Conservation (phyloP, 2,888 invertebrate genomes). For the Druceiella hillmani region DNA sequence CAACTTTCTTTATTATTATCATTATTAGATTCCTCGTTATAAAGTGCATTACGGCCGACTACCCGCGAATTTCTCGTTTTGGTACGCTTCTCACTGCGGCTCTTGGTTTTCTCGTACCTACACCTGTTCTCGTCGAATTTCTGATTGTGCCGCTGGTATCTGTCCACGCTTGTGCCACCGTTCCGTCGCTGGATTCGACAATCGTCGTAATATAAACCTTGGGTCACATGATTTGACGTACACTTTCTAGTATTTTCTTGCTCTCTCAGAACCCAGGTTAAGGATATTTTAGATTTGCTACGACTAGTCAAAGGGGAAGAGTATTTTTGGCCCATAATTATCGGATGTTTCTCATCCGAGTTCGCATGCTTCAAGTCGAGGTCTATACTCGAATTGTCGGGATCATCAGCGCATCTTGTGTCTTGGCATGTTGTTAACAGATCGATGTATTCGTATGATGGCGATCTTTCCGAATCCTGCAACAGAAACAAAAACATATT, state of each 20-base stretch:
- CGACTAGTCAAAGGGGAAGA: conserved; percentile 42
- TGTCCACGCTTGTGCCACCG: conserved; percentile 31
- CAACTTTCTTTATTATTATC: conserved; percentile 39
- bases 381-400: too few relatives aligned
- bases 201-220: too few relatives aligned
- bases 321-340: conserved; percentile 48
- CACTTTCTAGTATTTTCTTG: conserved; percentile 45
- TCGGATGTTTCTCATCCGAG: conserved; percentile 25
- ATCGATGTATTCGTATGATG: too few relatives aligned
- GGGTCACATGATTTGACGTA: too few relatives aligned
- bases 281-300: conserved; percentile 61
- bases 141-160: conserved; percentile 28
- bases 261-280: conserved; percentile 70
- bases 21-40: too few relatives aligned
- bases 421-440: conserved; percentile 40
- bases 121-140: conserved; percentile 32
- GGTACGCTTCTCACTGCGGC: conserved; percentile 27
- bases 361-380: conserved; percentile 41
- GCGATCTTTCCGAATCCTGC: too few relatives aligned
- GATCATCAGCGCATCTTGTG: conserved; percentile 28
- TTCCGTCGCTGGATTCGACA: too few relatives aligned
- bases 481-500: too few relatives aligned
- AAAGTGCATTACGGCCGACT: conserved; percentile 42
- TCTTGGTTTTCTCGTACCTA: too few relatives aligned
- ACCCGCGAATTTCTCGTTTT: conserved; percentile 32